Evolutionary conservation across 2,797 vertebrate species (phyloP), one percentile per base, ranked within the genome.

Genomic region (Eutrigla gurnardus): DNA sequence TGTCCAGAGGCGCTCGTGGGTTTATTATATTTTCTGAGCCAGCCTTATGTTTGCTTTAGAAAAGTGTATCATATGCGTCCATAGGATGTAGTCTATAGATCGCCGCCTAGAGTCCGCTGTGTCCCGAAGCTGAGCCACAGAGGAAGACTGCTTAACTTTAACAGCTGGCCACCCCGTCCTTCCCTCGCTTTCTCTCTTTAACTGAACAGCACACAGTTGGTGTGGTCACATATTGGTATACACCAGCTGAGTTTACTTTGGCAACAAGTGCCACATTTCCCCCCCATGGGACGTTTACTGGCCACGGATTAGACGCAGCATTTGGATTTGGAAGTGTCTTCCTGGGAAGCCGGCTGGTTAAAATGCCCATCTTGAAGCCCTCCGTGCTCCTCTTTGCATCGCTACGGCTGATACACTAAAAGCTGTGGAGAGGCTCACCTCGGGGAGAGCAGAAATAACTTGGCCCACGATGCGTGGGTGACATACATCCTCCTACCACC

Each of bases 361-460:
- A 86, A 78, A 71, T 81, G 70, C 80, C 81, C 77, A 72, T 77
- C 81, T 75, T 72, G 78, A 84, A 86, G 70, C 61, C n/a, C 73
- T 73, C 84, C 66, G 66, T 76, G 68, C 71, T 73, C 63, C 35
- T 77, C 17, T 73, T 45, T 86, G 75, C 77, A 50, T 63, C 68
- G 62, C 70, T 70, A 25, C 25, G 25, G 72, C 66, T 75, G 67
- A 10, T 68, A 42, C 75, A 59, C 37, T 54, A 53, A 68, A 65
- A 25, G 71, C 69, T 77, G 81, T 78, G 72, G 66, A 83, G 76
- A 80, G 74, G 71, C 49, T 87, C 81, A 86, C 84, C 77, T 81
- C 62, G 10, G 47, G n/a, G 47, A 50, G 47, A 50, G 36, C 85
- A 86, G 81, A 89, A 89, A 90, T 90, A 86, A 78, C 81, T 84